A percentile compares a stretch with the other conserved stretches of the same genome.
Evolutionary conservation across 2,797 vertebrate species (phyloP).

Genomic region (Telmatherina bonti): DNA sequence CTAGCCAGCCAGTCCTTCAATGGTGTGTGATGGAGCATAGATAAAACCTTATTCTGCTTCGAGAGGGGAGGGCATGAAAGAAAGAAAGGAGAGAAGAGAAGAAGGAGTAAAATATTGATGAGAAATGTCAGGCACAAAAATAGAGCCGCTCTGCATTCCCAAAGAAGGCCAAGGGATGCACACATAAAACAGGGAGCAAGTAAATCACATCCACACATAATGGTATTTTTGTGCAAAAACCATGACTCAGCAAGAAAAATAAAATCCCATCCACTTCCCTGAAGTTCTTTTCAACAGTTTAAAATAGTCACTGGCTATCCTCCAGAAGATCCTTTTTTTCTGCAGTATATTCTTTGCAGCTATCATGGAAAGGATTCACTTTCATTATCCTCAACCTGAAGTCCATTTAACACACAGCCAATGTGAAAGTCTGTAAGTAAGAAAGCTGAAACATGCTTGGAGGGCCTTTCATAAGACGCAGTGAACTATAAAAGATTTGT

Average conservation of each 20-base stretch:
- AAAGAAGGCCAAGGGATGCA: conserved; percentile 61
- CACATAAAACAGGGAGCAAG: conserved; percentile 17
- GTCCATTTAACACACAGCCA: conserved; percentile 11
- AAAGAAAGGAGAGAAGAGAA: conserved; percentile 30
- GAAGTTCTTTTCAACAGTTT: conserved; percentile 42
- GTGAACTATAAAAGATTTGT: not conserved
- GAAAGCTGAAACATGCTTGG: not conserved
- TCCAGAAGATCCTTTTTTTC: conserved; percentile 22
- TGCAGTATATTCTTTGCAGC: conserved; percentile 24
- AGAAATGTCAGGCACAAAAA: conserved; percentile 71
- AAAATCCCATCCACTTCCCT: conserved; percentile 38
- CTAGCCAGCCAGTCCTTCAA: conserved; percentile 65
- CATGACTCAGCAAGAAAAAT: conserved; percentile 61
- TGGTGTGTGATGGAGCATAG: conserved; percentile 73
- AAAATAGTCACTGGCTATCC: conserved; percentile 46
- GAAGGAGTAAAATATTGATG: conserved; percentile 76
- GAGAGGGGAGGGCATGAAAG: conserved; percentile 57
- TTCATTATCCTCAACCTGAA: conserved; percentile 31
- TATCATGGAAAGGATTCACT: conserved; percentile 14
- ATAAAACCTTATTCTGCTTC: conserved; percentile 73
- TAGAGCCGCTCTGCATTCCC: conserved; percentile 64
- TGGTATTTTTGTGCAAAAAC: conserved; percentile 43
- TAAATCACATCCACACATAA: conserved; percentile 31
- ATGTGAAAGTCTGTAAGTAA: conserved; percentile 1
- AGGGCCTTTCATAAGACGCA: not conserved